Evolutionary conservation across 1,140 invertebrate species (phyloP), one percentile per base, ranked within the genome.

Genomic region (Cydia strobilella): DNA sequence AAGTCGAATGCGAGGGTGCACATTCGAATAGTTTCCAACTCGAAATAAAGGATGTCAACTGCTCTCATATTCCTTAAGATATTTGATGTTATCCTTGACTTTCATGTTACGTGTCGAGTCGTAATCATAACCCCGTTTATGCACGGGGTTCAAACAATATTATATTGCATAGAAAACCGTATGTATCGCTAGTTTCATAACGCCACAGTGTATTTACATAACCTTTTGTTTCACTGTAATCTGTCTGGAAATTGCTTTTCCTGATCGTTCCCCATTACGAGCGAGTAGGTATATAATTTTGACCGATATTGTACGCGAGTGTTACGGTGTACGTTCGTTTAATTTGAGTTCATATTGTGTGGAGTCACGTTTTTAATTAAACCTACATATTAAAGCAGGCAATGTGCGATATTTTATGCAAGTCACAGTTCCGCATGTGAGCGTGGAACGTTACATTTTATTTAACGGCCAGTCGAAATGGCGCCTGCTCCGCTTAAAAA

Each of bases 21-120:
- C 83, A 82, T 86, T 86, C 83, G 84, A 86, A 86, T 86, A 84
- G 84, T 87, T 87, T 86, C 75, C 48, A 81, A 86, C 75, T 81
- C 65, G 63, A 54, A 75, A 79, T 74, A 74, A 81, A 77, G 76
- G 80, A 78, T 69, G 74, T 39, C 62, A 76, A 77, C 75, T 82
- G 18, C 54, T 59, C 69, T 75, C 75, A 79, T 79, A 51, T 74
- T 75, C 76, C 81, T 79, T 80, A 82, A 83, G 79, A 77, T 79
- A 80, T 69, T 69, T 42, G 31, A 69, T 31, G 15, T 18, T 69
- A 69, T 74, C 42, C 23, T 63, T 74, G 72, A 48, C 72, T 78
- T 81, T 79, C 77, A 42, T 77, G 71, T 78, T 78, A 75, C 77
- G 75, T 78, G 78, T 77, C 77, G 75, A 79, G 80, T 79, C 78